Evolutionary conservation across 2,113 vertebrate species (phyloP).

Genomic region (Elgaria multicarinata): DNA sequence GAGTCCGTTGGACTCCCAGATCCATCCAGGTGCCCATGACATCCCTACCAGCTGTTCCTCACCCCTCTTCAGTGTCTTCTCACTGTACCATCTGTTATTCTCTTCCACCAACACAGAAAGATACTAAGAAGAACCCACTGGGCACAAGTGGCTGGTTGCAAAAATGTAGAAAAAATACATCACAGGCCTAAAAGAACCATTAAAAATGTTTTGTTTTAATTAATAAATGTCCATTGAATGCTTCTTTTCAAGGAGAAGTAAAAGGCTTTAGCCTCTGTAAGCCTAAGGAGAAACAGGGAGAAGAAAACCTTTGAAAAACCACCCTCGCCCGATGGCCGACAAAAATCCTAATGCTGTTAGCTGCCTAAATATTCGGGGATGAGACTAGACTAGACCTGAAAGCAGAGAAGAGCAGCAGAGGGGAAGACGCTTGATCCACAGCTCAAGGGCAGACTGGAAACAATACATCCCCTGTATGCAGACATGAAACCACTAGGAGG

Average conservation of each 20-base stretch:
- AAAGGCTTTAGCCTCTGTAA: not conserved
- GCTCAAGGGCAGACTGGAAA: conserved; percentile 70
- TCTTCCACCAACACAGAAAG: too few species aligned
- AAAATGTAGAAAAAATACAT: too few species aligned
- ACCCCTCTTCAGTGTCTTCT: too few species aligned
- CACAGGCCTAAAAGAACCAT: not conserved
- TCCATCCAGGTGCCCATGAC: too few species aligned
- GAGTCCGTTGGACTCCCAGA: too few species aligned
- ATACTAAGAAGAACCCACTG: too few species aligned
- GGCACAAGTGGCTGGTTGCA: too few species aligned
- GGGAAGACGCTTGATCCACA: conserved; percentile 66
- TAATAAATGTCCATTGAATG: not conserved
- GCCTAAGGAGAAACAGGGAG: not conserved
- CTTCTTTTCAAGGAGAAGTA: not conserved
- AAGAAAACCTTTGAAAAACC: not conserved
- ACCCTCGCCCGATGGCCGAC: not conserved
- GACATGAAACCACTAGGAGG: conserved; percentile 72
- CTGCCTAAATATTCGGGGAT: conserved; percentile 43
- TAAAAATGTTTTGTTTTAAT: not conserved
- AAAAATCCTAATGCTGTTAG: conserved; percentile 20
- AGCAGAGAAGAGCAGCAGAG: conserved; percentile 42
- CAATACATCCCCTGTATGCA: conserved; percentile 46
- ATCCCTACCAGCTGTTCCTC: too few species aligned
- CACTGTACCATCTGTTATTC: too few species aligned
- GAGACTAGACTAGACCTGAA: conserved; percentile 42